Evolutionary conservation across 2,113 vertebrate species (phyloP).

Genomic region (Catharus fuscescens): DNA sequence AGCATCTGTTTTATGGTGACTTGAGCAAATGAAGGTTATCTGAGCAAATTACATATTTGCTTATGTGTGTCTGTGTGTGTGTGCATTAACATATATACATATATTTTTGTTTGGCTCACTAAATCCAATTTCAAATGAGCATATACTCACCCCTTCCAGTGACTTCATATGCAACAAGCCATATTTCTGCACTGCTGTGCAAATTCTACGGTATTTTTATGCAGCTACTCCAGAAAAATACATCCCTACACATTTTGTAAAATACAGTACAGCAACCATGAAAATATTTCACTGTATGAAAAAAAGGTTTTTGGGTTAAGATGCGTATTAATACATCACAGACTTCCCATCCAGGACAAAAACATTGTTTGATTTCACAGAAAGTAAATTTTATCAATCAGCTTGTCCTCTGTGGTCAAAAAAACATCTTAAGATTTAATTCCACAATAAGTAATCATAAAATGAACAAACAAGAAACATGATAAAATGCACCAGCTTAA

Average conservation of each 20-base stretch:
- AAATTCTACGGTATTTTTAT: neutral
- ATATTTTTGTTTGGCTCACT: neutral
- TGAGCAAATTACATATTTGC: neutral
- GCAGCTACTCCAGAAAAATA: neutral
- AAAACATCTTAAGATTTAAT: neutral
- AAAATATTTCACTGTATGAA: neutral
- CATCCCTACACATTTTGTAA: neutral
- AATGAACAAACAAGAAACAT: neutral
- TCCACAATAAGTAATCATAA: neutral
- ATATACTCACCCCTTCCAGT: neutral
- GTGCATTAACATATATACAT: neutral
- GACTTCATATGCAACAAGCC: neutral
- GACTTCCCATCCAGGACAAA: neutral
- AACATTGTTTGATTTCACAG: slow-evolving; percentile 4
- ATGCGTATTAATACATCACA: neutral
- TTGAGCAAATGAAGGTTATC: neutral
- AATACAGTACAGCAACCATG: neutral
- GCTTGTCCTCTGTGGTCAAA: neutral
- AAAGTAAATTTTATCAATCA: slow-evolving; percentile 38
- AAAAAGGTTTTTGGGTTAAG: neutral
- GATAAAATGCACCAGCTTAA: neutral
- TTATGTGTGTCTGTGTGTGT: fast-evolving
- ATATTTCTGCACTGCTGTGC: neutral
- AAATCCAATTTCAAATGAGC: neutral
- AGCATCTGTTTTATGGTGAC: neutral